Evolutionary conservation across 1,140 invertebrate species (phyloP).

Genomic region (Vollenhovia emeryi): DNA sequence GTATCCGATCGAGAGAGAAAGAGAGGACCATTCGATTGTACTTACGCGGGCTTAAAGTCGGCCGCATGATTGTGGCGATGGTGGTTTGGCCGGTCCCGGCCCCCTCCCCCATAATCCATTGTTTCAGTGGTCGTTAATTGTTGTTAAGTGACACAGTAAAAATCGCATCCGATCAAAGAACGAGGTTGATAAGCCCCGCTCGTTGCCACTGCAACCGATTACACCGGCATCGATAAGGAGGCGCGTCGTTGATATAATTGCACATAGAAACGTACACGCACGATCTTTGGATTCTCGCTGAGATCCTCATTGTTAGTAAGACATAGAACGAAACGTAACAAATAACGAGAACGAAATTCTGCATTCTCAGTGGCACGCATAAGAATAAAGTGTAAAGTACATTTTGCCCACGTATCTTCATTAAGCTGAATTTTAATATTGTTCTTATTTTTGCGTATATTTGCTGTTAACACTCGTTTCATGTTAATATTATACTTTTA

Average conservation of each 20-base stretch:
- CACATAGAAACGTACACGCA: background rate
- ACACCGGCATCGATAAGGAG: conserved; percentile 17
- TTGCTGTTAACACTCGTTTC: background rate
- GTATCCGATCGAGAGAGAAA: conserved; percentile 51
- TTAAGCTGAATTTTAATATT: background rate
- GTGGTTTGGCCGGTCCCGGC: conserved; percentile 28
- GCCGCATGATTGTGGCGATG: conserved; percentile 17
- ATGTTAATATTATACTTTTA: background rate
- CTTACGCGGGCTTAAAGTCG: conserved; percentile 51
- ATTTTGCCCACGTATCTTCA: background rate
- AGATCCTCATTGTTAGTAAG: background rate
- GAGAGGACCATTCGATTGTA: conserved; percentile 55
- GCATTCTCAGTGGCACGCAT: background rate
- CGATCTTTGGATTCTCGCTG: background rate
- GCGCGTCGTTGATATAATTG: conserved; percentile 26
- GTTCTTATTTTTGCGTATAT: background rate
- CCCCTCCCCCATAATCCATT: conserved; percentile 47
- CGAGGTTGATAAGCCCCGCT: conserved; percentile 38
- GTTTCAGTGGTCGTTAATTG: conserved; percentile 66
- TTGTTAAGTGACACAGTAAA: conserved; percentile 50
- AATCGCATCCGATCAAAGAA: conserved; percentile 57
- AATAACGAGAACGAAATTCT: background rate
- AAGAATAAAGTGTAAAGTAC: background rate
- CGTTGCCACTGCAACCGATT: conserved; percentile 25
- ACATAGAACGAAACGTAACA: background rate